phyloP scores from a whole-genome alignment of 2,888 invertebrate genomes.

The Thymelicus acteon region DNA sequence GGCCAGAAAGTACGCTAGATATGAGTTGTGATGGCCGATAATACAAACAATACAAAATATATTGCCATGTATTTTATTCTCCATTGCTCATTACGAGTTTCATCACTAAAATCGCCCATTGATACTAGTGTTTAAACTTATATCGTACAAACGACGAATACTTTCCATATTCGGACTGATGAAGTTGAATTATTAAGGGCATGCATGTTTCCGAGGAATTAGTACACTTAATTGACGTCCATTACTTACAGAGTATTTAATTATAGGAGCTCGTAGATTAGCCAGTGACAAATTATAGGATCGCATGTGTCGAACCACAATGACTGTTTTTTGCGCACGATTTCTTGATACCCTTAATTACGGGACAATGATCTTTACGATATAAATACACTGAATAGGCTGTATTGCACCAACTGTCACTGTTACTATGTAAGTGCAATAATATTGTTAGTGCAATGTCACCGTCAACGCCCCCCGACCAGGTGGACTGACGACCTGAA shows the following conservation, averaged over 20 bases:
- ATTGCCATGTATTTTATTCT: no score
- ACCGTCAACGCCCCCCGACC: no score
- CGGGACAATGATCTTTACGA: background rate
- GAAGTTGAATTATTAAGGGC: slow-evolving; percentile 7
- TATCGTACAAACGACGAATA: background rate
- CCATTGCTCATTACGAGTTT: no score
- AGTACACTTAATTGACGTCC: slow-evolving; percentile 25
- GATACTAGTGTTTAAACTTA: background rate
- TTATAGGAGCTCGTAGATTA: slow-evolving; percentile 9
- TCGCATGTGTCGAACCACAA: slow-evolving; percentile 6
- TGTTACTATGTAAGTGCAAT: no score
- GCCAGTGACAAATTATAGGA: slow-evolving; percentile 5
- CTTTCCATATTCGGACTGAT: background rate
- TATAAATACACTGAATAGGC: background rate
- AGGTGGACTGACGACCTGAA: no score
- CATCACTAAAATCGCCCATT: background rate
- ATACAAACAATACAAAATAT: no score
- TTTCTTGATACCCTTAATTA: background rate
- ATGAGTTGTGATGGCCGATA: no score
- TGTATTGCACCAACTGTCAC: no score
- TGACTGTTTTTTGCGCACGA: background rate
- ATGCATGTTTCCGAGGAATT: slow-evolving; percentile 12
- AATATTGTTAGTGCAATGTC: no score
- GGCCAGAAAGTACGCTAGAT: no score
- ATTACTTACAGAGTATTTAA: slow-evolving; percentile 2